A percentile compares a stretch with the other conserved stretches of the same genome.
Conservation (phyloP, 2,888 invertebrate genomes). For the Hipparchia sbordonii region DNA sequence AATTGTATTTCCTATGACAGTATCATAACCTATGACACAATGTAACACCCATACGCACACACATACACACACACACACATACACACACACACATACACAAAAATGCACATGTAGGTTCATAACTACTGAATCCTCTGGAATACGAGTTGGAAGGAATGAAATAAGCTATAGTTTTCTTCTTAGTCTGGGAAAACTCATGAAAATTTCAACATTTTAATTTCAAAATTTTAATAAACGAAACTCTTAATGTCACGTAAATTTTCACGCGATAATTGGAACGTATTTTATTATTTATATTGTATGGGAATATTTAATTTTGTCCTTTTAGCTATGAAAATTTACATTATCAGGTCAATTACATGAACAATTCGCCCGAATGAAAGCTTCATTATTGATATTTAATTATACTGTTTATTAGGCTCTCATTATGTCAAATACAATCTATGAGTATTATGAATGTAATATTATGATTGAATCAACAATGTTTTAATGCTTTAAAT, state of each 20-base stretch:
- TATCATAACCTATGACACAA: too few relatives aligned
- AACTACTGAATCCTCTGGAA: neutral
- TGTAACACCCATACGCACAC: too few relatives aligned
- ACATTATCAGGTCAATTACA: conserved; percentile 27
- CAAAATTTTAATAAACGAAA: conserved; percentile 1
- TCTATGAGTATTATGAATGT: neutral
- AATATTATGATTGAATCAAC: neutral
- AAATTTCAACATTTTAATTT: conserved; percentile 4
- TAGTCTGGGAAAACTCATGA: neutral
- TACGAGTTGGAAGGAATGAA: neutral
- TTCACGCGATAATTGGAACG: neutral
- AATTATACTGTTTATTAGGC: conserved; percentile 9
- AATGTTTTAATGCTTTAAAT: neutral
- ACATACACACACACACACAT: too few relatives aligned
- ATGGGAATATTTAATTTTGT: conserved; percentile 9
- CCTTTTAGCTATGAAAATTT: conserved; percentile 1
- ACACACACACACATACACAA: too few relatives aligned
- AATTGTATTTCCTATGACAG: too few relatives aligned
- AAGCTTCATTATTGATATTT: conserved; percentile 3
- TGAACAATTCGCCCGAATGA: conserved; percentile 7
- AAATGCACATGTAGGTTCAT: neutral
- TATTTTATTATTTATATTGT: neutral
- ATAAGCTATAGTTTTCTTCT: neutral
- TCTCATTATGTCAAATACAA: neutral
- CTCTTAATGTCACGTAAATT: conserved; percentile 4